A percentile compares a stretch with the other conserved stretches of the same genome.
These are phyloP conservation scores for Anastrepha ludens DNA, from an alignment of 1,140 invertebrate species.

Conservation along the genomic window DNA sequence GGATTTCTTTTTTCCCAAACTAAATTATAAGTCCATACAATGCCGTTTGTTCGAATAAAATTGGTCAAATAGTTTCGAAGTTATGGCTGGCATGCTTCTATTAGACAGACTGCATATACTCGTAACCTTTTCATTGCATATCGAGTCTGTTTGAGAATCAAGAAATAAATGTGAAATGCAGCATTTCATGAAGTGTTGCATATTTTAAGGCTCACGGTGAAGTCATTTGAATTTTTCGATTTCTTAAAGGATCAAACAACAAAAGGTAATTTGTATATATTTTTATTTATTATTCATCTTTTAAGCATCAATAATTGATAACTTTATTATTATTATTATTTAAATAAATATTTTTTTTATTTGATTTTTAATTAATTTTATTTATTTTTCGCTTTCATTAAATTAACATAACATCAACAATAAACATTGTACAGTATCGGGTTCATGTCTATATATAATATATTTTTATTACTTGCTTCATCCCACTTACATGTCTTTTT, in stretches of 20 bases:
- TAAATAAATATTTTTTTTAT: constrained; percentile 28
- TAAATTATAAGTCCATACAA: too few species aligned
- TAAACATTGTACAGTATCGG: constrained; percentile 52
- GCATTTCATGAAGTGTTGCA: too few species aligned
- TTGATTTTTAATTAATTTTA: constrained; percentile 2
- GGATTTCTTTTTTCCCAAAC: too few species aligned
- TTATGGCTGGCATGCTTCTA: too few species aligned
- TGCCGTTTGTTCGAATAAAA: too few species aligned
- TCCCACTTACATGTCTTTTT: neutral
- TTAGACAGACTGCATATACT: too few species aligned
- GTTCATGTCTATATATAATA: constrained; percentile 43
- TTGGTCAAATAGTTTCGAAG: too few species aligned
- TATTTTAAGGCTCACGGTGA: too few species aligned
- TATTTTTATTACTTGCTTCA: neutral
- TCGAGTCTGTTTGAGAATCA: too few species aligned
- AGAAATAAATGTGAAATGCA: too few species aligned
- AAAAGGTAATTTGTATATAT: constrained; percentile 11
- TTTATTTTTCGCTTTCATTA: constrained; percentile 34
- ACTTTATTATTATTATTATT: constrained; percentile 46
- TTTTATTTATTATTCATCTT: constrained; percentile 47
- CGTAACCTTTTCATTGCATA: too few species aligned
- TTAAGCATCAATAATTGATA: constrained; percentile 42
- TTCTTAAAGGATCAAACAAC: neutral
- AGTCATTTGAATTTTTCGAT: too few species aligned
- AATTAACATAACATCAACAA: constrained; percentile 54